Percentiles rank a stretch among this genome's conserved stretches.
Conservation (phyloP, 2,113 vertebrate species). For the Dicentrarchus labrax region DNA sequence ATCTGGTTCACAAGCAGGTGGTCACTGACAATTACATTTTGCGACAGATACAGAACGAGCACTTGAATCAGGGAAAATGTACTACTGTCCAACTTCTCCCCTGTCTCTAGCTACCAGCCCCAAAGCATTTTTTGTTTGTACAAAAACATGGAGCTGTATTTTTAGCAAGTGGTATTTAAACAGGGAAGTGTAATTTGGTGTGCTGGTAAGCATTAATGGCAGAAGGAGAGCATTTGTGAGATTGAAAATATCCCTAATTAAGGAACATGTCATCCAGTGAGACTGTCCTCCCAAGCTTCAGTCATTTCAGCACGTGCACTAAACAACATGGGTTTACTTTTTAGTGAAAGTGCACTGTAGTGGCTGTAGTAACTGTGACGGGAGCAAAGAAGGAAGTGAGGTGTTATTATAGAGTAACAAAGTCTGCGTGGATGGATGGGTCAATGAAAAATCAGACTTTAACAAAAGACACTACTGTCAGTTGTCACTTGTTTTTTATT, state of each 20-base stretch:
- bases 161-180: background rate
- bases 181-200: background rate
- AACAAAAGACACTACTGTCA: too few relatives aligned
- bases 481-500: too few relatives aligned
- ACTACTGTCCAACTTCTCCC: background rate
- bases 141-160: background rate
- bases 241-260: background rate
- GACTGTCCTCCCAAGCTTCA: constrained; percentile 14
- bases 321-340: background rate
- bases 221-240: background rate
- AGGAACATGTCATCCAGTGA: constrained; percentile 11
- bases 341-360: background rate
- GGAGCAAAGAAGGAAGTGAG: background rate
- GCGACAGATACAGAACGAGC: background rate
- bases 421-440: too few relatives aligned
- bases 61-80: background rate
- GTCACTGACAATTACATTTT: constrained; percentile 26
- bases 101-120: background rate
- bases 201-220: background rate
- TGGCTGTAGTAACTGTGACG: background rate
- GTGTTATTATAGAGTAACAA: background rate
- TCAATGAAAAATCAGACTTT: too few relatives aligned
- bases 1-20: constrained; percentile 25
- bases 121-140: background rate
- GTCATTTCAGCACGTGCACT: background rate